These are phyloP conservation scores for Cheilosia scutellata DNA, from an alignment of 2,888 invertebrate genomes.

Conservation along the genomic window DNA sequence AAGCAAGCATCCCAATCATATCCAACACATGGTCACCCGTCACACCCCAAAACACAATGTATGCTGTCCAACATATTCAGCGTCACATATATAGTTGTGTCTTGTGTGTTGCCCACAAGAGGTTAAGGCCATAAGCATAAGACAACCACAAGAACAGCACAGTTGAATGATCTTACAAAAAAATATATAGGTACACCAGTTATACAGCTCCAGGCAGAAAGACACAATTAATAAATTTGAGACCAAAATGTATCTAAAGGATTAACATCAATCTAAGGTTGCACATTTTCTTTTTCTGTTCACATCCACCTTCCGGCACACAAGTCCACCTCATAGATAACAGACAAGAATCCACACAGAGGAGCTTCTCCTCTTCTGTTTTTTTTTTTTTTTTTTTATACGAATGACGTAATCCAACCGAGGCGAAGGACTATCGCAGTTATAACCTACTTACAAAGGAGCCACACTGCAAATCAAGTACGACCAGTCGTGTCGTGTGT, in stretches of 20 bases:
- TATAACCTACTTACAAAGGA: slow-evolving; percentile 70
- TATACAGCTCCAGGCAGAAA: slow-evolving; percentile 17
- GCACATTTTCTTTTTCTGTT: slow-evolving; percentile 7
- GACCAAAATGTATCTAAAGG: slow-evolving; percentile 51
- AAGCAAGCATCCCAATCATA: slow-evolving; percentile 62
- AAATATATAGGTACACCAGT: neutral
- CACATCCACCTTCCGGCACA: slow-evolving; percentile 54
- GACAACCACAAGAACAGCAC: slow-evolving; percentile 30
- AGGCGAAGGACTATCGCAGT: slow-evolving; percentile 57
- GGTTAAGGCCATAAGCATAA: slow-evolving; percentile 70
- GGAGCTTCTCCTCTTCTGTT: neutral
- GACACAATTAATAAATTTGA: slow-evolving; percentile 23
- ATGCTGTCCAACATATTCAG: slow-evolving; percentile 46
- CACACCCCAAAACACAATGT: slow-evolving; percentile 61
- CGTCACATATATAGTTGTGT: slow-evolving; percentile 44
- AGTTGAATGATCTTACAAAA: slow-evolving; percentile 62
- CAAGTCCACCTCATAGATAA: slow-evolving; percentile 33
- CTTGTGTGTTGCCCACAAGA: slow-evolving; percentile 42
- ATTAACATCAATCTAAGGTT: slow-evolving; percentile 55
- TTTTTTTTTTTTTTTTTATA: neutral
- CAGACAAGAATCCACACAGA: slow-evolving; percentile 7
- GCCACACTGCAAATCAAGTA: slow-evolving; percentile 43
- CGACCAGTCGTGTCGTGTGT: slow-evolving; percentile 33
- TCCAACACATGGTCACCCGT: slow-evolving; percentile 46
- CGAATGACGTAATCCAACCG: slow-evolving; percentile 63